phyloP scores from a whole-genome alignment of 2,113 vertebrate genomes.

The Chlamydotis undulata region DNA sequence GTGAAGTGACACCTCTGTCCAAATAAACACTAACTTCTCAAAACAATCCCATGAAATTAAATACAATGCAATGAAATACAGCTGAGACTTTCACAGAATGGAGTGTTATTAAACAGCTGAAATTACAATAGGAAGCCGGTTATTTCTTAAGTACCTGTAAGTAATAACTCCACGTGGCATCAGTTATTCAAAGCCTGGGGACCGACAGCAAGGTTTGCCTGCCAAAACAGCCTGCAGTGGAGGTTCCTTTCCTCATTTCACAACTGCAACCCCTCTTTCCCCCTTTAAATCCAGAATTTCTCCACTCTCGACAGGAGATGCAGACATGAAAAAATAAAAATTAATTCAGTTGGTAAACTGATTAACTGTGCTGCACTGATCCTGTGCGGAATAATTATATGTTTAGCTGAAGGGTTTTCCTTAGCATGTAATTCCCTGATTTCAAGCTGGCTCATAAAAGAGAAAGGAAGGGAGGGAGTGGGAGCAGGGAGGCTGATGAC shows the following conservation, averaged over 20 bases:
- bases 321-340: conserved; percentile 48
- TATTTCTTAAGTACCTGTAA: conserved; percentile 33
- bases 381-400: conserved; percentile 73
- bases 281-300: conserved; percentile 11
- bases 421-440: conserved; percentile 75
- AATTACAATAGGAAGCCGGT: conserved; percentile 22
- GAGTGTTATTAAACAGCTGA: conserved; percentile 2
- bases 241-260: conserved; percentile 15
- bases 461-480: conserved; percentile 43
- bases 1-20: background rate
- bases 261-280: background rate
- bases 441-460: conserved; percentile 73
- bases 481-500: conserved; percentile 58
- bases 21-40: conserved; percentile 2
- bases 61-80: background rate
- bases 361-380: conserved; percentile 71
- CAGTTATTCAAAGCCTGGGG: conserved; percentile 1
- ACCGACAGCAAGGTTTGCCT: background rate
- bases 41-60: background rate
- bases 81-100: background rate
- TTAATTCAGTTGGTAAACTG: conserved; percentile 69
- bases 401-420: conserved; percentile 75
- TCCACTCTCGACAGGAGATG: conserved; percentile 29
- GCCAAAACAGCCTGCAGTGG: conserved; percentile 16
- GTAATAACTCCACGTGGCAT: conserved; percentile 17